Evolutionary conservation across 2,888 invertebrate genomes (phyloP), one percentile per base, ranked within the genome.

Genomic region (Cataglyphis albicans): DNA sequence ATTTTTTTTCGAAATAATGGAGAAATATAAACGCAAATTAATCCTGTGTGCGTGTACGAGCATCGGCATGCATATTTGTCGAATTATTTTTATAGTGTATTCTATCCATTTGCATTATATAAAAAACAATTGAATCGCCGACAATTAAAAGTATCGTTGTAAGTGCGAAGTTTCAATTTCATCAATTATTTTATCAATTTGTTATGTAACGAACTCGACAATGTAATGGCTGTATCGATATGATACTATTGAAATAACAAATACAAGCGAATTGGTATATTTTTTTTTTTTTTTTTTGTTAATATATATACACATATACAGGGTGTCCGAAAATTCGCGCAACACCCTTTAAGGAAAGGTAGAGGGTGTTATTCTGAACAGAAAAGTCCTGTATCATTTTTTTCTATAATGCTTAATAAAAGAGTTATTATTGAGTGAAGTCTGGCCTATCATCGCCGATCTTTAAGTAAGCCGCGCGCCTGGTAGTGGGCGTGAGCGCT

Each of bases 51-150:
- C 57, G 44, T 6, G 6, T n/a, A 52, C 41, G 72, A 59, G 59
- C 21, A 78, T 38, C 59, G 18, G 44, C 44, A 32, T 61, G 44
- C 41, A 18, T 48, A 41, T 35, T 29, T 10, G 70, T 44, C 21
- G 72, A 59, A 80, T 72, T 72, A 80, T 80, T 72, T 80, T 80
- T 72, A 72, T 80, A 80, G 72, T 35, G 6, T 35, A 59, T 7
- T 21, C 44, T 5, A 52, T 0, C 6, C 6, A 29, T 15, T 5
- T 32, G 15, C 15, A 29, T 52, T n/a, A 52, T 52, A 35, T 38
- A 25, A n/a, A 55, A 70, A 59, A 78, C 72, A 72, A 72, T 78
- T 61, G 32, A 59, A 72, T 72, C 32, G 57, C 21, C 44, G 72
- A 18, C 72, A 72, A 70, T 78, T 72, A 78, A 72, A 44, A 44